phyloP scores from a whole-genome alignment of 2,113 vertebrate species.

The Gymnobelideus leadbeateri region DNA sequence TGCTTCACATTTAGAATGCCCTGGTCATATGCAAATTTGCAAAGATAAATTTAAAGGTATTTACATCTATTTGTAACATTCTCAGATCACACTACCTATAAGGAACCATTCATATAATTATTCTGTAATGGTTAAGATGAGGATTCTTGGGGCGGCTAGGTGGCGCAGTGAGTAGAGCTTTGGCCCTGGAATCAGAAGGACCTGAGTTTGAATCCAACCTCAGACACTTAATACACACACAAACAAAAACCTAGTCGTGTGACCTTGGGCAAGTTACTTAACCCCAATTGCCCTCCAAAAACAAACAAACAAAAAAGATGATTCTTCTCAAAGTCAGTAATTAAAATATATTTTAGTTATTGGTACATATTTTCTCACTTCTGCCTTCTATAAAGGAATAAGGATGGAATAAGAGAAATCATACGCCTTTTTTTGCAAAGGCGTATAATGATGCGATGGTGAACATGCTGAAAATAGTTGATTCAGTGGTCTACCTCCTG shows the following conservation, averaged over 20 bases:
- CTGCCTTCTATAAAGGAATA: neutral
- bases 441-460: conserved; percentile 23
- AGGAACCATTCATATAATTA: conserved; percentile 3
- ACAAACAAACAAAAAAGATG: too few species aligned
- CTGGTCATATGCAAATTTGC: conserved; percentile 15
- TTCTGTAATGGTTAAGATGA: conserved; percentile 43
- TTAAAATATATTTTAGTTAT: neutral
- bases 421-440: neutral
- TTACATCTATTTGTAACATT: too few species aligned
- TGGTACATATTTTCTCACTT: neutral
- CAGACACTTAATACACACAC: too few species aligned
- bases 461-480: neutral
- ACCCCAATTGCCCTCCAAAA: too few species aligned
- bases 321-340: conserved; percentile 18
- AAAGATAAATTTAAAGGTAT: neutral
- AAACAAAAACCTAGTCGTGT: too few species aligned
- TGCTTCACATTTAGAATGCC: conserved; percentile 19
- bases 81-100: too few species aligned
- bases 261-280: too few species aligned
- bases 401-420: neutral
- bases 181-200: too few species aligned
- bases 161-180: too few species aligned
- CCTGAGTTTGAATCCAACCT: too few species aligned
- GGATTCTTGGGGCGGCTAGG: too few species aligned
- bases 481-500: neutral